Evolutionary conservation across 1,140 invertebrate species (phyloP), one percentile per base, ranked within the genome.

Genomic region (Camponotus vicinus): DNA sequence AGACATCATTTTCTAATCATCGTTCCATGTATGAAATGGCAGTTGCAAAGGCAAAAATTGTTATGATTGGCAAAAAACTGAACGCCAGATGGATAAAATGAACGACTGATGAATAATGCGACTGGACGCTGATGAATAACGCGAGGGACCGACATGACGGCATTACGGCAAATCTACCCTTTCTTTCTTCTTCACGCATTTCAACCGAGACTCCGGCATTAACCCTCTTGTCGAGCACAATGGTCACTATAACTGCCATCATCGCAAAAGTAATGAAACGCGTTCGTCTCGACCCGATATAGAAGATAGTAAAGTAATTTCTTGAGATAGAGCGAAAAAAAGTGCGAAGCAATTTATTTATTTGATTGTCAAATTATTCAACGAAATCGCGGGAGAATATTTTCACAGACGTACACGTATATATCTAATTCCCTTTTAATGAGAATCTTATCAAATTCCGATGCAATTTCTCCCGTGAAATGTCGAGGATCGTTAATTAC

Each of bases 71-170:
- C 40, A 83, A 83, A 61, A 52, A 83, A 83, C 27, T 75, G 55
- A 1, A 45, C 27, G 55, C 52, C 67, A 82, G 40, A 73, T 55
- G 70, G 70, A 75, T 83, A 75, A 83, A 57, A 83, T 61, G 67
- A 45, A 73, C 27, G 79, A 73, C 55, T 61, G 70, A 73, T 75
- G 79, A 83, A 73, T 83, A 75, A 83, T 75, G 69, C 57, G 69
- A 73, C 40, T 73, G 55, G 67, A 49, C 66, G 66, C 78, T 73
- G 52, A 82, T 73, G 67, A 82, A 73, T 82, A 73, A 82, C 66
- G 67, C 66, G 52, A 59, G 13, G 37, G 18, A 40, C 37, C 52
- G 27, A 73, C 67, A 45, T 42, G 67, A 42, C 79, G 67, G 32
- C 79, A 73, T 73, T 73, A 61, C 52, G 52, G 66, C 37, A 34